phyloP scores from a whole-genome alignment of 2,888 invertebrate genomes.

The Biston betularia region DNA sequence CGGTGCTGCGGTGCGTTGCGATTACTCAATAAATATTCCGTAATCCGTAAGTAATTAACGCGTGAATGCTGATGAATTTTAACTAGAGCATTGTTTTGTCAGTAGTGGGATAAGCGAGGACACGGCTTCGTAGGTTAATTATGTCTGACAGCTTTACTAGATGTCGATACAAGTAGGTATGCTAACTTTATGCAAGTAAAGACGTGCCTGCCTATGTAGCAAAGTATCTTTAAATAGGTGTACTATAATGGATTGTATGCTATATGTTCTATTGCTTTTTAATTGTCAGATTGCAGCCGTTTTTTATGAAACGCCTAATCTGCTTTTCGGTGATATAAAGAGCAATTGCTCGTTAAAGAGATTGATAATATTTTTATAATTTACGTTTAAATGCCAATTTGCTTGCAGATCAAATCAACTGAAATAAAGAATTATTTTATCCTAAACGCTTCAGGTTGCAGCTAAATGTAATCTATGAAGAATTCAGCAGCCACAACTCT shows the following conservation, averaged over 20 bases:
- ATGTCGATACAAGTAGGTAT: no score
- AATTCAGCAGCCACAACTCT: background rate
- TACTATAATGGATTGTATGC: no score
- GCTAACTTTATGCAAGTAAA: background rate
- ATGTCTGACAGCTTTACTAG: conserved; percentile 2
- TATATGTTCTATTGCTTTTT: background rate
- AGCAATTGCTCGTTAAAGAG: no score
- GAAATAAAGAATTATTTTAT: background rate
- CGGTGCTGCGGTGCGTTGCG: conserved; percentile 29
- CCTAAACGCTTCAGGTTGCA: background rate
- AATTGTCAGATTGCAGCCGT: background rate
- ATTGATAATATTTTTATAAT: no score
- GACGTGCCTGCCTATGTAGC: background rate
- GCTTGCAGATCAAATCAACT: background rate
- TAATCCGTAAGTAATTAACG: conserved; percentile 60
- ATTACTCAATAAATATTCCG: conserved; percentile 58
- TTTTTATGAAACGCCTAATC: no score
- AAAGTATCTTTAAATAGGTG: background rate
- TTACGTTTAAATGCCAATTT: no score
- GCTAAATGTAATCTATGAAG: background rate
- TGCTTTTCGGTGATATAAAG: no score
- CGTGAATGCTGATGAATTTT: conserved; percentile 58
- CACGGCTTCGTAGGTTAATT: conserved; percentile 7
- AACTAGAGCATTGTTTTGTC: conserved; percentile 51
- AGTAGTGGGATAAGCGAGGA: conserved; percentile 26